Base-by-base conservation (phyloP, 2,113 vertebrate genomes). In the Clarias magur region DNA sequence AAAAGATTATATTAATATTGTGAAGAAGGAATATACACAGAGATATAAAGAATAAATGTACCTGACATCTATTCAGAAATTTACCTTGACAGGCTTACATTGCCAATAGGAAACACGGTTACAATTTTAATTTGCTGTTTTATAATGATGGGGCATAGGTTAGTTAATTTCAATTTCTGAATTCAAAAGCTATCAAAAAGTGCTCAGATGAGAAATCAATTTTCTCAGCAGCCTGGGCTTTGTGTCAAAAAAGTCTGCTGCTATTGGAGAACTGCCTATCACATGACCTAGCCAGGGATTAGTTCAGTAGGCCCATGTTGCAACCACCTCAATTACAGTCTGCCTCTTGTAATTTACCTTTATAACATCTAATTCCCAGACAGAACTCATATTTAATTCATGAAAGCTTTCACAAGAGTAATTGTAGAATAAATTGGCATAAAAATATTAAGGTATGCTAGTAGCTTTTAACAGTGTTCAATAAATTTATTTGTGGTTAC, bases 151-250 rank as follows among this genome's bases (percentile, higher is more conserved):
- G 98, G 97, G 96, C 97, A 96, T 95, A 98, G 98, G 98, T 99
- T 99, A 98, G 97, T 99, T 99, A 96, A 99, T 99, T 99, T 99
- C 97, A 99, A 99, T 99, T 99, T 99, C 97, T 97, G 97, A 98
- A 99, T 99, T 99, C 97, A 97, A 99, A 99, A 99, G 98, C 97
- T 98, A 99, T 99, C 98, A 99, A 99, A 99, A 97, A 99, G 96
- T 95, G 96, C 97, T 98, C 96, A 97, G 97, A 99, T 98, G 98
- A 99, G 96, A 99, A 99, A 99, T 99, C 98, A 99, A 99, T 99
- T 99, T 99, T 98, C 98, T 99, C 97, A 98, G 98, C 97, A 98
- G 97, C 97, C 95, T 97, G 94, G 96, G 97, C 97, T 98, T 97
- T 97, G 97, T 97, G 96, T 95, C 89, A 85, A 88, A 93, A 94